Base-by-base conservation (phyloP, 2,113 vertebrate species). In the Psephotus haematonotus region DNA sequence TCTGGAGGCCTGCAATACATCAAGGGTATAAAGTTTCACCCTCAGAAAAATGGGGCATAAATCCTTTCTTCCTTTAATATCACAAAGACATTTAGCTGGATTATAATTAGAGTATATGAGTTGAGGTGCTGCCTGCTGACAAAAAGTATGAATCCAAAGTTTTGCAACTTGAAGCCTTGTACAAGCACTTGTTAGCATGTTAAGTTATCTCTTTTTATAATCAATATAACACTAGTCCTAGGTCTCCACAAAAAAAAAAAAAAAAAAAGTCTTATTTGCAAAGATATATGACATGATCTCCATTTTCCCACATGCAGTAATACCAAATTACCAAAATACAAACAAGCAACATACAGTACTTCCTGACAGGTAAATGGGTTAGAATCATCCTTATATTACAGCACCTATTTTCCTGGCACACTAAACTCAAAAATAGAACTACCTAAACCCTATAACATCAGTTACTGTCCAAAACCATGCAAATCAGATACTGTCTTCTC, bases 211-310 rank as follows among this genome's bases (percentile, higher is more conserved):
- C 1, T 12, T 79, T 57, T 87, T 50, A 23, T 39, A 44, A 35
- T 52, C 5, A 33, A 46, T 5, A 33, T 4, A 52, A 11, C 22
- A 33, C 7, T 72, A 29, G 4, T 50, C 18, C 7, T 41, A 85
- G 9, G 2, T 49, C 5, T 64, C 4, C 10, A 49, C 3, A 1
- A 7, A 7, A 4, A 7, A 1, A 7, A 6, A 4, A 39, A 39
- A 39, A 39, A 7, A 35, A 27, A 25, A 29, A 7, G 10, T 17
- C 12, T 43, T 25, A 13, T 47, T 78, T 89, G 6, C 2, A 1
- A 84, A 37, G 64, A 47, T 24, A 43, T 37, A 41, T 10, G 17
- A 4, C 4, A 9, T 65, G 20, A 47, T 63, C 20, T 82, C 31
- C 43, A 9, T 90, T 79, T 90, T 22, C 9, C 16, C 35, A 28